These are phyloP conservation scores for Oncopodura yosiiana DNA, from an alignment of 1,140 invertebrate species.

Conservation along the genomic window DNA sequence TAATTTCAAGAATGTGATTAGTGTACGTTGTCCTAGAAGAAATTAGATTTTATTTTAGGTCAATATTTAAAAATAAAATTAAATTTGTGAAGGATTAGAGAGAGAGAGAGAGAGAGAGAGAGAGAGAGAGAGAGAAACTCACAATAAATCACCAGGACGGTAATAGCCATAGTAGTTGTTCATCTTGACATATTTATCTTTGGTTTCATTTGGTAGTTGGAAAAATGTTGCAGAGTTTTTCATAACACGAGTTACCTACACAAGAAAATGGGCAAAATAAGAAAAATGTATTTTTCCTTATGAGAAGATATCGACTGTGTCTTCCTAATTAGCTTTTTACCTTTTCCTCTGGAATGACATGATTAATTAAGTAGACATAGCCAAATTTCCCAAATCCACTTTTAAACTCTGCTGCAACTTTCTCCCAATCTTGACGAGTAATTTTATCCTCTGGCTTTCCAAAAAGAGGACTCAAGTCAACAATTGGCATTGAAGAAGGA, in stretches of 20 bases:
- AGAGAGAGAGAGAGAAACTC: not conserved
- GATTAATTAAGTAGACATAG: conserved; percentile 28
- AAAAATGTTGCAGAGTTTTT: conserved; percentile 15
- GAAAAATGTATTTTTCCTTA: not conserved
- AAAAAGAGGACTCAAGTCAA: conserved; percentile 9
- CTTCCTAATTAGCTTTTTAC: conserved; percentile 4
- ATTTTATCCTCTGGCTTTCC: not conserved
- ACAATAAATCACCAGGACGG: conserved; percentile 19
- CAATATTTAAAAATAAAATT: not conserved
- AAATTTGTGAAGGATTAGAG: not conserved
- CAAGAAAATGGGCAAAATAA: not conserved
- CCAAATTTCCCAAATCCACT: conserved; percentile 15
- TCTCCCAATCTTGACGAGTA: conserved; percentile 9
- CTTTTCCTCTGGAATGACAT: conserved; percentile 22
- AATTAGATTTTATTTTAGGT: not conserved
- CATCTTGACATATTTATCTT: not conserved
- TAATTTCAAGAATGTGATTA: conserved; percentile 15
- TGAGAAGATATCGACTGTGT: too few relatives aligned
- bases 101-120: not conserved
- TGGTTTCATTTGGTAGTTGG: not conserved
- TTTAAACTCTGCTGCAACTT: conserved; percentile 15
- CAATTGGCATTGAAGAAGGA: conserved; percentile 1
- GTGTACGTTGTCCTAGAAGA: conserved; percentile 18
- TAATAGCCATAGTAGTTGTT: conserved; percentile 20
- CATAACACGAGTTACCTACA: conserved; percentile 3